Evolutionary conservation across 2,797 vertebrate genomes (phyloP), one percentile per base, ranked within the genome.

Genomic region (Chrosomus eos): DNA sequence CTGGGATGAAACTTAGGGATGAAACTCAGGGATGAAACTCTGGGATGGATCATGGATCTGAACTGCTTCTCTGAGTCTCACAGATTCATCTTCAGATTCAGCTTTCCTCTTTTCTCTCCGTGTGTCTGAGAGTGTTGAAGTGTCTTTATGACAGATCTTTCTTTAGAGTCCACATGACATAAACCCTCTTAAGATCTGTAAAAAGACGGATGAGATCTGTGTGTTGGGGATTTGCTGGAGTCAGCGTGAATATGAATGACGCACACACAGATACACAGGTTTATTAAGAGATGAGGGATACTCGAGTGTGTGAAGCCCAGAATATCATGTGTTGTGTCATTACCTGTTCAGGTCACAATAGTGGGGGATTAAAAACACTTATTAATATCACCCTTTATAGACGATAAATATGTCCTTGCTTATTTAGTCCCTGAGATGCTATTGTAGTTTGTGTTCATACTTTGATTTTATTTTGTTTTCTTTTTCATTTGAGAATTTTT

Each of bases 91-190:
- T 71, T 14, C 68, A 40, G 67, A 18, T 7, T 40, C 66, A 13
- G 18, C 43, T 5, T 3, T 64, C 58, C 28, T 58, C 9, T n/a
- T 0, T 10, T 60, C 8, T 16, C 38, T 40, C 4, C 43, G n/a
- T 58, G 51, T 26, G 36, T 71, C 4, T 70, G 40, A 10, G 67
- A 33, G 62, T 3, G 33, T 0, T 58, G 80, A 23, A 58, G 67
- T 1, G 19, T 60, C 51, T 60, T 43, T 58, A 19, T 72, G 58
- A 26, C 23, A 48, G 40, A 23, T 80, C 77, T 67, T 68, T 51
- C 45, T 80, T 68, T 80, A 67, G 43, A 62, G 26, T 71, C 19
- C 26, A 33, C 28, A 73, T 73, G 36, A 82, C 80, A 81, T 11
- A 48, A 77, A 77, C 23, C n/a, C 55, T 62, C 55, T 43, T 6